Evolutionary conservation across 2,888 invertebrate species (phyloP).

Genomic region (Aspidiotus destructor): DNA sequence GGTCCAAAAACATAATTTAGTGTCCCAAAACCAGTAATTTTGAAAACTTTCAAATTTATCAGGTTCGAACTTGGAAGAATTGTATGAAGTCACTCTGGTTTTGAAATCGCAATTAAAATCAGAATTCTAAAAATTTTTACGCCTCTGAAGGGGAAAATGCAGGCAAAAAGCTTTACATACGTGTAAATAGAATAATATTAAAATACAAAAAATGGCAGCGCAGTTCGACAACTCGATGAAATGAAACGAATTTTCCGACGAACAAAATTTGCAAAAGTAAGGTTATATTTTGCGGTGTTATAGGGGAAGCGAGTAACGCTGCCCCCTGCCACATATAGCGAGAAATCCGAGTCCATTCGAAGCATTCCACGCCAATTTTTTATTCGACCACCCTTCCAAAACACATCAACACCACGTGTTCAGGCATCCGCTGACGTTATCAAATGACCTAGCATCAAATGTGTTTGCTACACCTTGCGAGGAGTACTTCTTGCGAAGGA

Average conservation of each 20-base stretch:
- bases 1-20: too few species aligned
- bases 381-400: conserved; percentile 30
- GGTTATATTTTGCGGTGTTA: conserved; percentile 18
- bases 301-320: neutral
- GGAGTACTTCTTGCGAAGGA: conserved; percentile 11
- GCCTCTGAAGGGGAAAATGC: too few species aligned
- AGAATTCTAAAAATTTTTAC: too few species aligned
- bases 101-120: too few species aligned
- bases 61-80: too few species aligned
- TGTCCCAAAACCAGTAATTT: too few species aligned
- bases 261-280: conserved; percentile 30
- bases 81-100: too few species aligned
- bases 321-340: neutral
- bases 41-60: too few species aligned
- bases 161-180: too few species aligned
- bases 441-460: conserved; percentile 32
- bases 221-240: conserved; percentile 22
- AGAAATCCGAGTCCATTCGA: conserved; percentile 25
- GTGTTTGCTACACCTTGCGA: conserved; percentile 17
- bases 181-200: neutral
- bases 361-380: conserved; percentile 32
- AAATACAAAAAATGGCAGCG: neutral
- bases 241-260: conserved; percentile 29
- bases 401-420: conserved; percentile 33
- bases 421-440: conserved; percentile 32